phyloP scores from a whole-genome alignment of 1,140 invertebrate species.

The Pogonomyrmex barbatus region DNA sequence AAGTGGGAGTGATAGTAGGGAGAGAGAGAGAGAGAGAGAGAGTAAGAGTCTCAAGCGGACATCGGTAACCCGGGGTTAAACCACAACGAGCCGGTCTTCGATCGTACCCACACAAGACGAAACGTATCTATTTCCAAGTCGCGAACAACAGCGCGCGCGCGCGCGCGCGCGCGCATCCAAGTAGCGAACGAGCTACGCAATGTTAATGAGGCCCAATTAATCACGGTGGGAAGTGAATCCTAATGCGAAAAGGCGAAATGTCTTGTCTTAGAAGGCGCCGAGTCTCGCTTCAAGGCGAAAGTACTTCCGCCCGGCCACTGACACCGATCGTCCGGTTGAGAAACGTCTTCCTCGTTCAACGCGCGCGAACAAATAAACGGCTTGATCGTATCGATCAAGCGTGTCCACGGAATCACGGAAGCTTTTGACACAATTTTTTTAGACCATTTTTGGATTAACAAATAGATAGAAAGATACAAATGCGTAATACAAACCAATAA shows the following conservation, averaged over 20 bases:
- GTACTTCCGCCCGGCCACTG: conserved; percentile 60
- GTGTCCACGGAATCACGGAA: conserved; percentile 22
- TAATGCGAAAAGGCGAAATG: conserved; percentile 71
- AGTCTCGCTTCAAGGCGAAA: conserved; percentile 27
- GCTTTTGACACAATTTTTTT: conserved; percentile 15
- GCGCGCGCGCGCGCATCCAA: conserved; percentile 48
- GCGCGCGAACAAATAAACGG: conserved; percentile 1
- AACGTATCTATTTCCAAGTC: conserved; percentile 51
- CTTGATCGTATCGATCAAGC: conserved; percentile 5
- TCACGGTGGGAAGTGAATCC: conserved; percentile 72
- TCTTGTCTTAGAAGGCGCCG: conserved; percentile 14
- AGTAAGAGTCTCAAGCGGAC: background rate
- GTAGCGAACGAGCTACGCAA: conserved; percentile 55
- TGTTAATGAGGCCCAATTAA: conserved; percentile 79
- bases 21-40: background rate
- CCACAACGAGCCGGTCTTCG: background rate
- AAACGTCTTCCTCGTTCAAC: conserved; percentile 48
- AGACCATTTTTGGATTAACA: background rate
- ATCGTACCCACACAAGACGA: background rate
- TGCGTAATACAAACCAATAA: background rate
- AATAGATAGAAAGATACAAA: background rate
- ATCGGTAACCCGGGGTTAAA: conserved; percentile 17
- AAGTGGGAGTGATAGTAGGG: background rate
- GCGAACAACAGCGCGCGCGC: conserved; percentile 52
- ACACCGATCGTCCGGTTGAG: conserved; percentile 51